Conservation (phyloP, 2,113 vertebrate species). For the Solea solea region DNA sequence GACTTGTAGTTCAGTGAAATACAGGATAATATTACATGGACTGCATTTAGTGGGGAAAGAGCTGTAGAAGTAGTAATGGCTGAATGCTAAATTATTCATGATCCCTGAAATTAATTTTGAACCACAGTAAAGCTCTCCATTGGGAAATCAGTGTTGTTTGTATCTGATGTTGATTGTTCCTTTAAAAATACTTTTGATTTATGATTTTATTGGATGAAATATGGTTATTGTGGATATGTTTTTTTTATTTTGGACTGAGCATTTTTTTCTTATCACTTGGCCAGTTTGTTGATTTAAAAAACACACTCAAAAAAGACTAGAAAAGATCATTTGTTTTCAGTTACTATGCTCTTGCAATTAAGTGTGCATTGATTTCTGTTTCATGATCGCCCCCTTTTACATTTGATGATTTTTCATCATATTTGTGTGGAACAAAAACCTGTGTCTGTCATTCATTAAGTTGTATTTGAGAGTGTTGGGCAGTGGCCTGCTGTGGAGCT, state of each 20-base stretch:
- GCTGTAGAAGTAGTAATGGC: conserved; percentile 67
- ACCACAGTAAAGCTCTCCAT: conserved; percentile 64
- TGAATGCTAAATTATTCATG: conserved; percentile 76
- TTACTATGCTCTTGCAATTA: neutral
- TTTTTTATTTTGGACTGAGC: neutral
- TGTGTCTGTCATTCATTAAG: conserved; percentile 17
- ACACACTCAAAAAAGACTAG: neutral
- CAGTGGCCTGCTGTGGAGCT: conserved; percentile 51
- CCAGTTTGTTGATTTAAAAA: neutral
- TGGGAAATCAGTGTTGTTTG: conserved; percentile 76
- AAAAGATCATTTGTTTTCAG: neutral
- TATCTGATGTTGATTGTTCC: conserved; percentile 69
- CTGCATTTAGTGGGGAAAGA: conserved; percentile 45
- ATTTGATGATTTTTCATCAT: neutral
- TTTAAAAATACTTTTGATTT: conserved; percentile 54
- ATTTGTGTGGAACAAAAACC: neutral
- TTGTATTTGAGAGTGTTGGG: conserved; percentile 30
- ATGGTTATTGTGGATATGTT: conserved; percentile 10
- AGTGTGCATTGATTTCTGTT: too few species aligned
- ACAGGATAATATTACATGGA: conserved; percentile 55
- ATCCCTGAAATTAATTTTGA: conserved; percentile 73
- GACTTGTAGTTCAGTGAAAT: conserved; percentile 59
- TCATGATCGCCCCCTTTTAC: neutral
- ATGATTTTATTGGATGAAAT: conserved; percentile 44
- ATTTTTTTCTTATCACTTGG: neutral